Evolutionary conservation across 2,888 invertebrate genomes (phyloP).

Genomic region (Chaitophorus viminalis): DNA sequence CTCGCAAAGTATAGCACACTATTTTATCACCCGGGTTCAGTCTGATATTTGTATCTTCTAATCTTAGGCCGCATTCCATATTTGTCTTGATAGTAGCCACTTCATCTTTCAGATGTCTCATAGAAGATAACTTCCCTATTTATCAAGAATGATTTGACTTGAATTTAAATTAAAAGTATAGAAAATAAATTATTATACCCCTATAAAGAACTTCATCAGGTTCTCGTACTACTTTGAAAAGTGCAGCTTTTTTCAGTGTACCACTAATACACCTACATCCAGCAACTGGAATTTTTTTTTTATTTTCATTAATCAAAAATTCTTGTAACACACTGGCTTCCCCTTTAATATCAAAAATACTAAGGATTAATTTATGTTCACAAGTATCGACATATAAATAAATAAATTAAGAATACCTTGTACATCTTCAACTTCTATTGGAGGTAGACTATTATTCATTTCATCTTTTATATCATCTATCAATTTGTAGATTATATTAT

Average conservation of each 20-base stretch:
- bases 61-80: conserved; percentile 87
- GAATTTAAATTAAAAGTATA: conserved; percentile 4
- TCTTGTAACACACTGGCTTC: conserved; percentile 87
- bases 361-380: neutral
- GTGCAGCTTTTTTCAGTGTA: conserved; percentile 74
- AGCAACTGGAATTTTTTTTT: conserved; percentile 85
- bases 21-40: conserved; percentile 82
- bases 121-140: conserved; percentile 78
- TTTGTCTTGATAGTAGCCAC: conserved; percentile 84
- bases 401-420: conserved; percentile 71
- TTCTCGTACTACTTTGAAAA: conserved; percentile 77
- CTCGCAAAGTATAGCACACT: conserved; percentile 78
- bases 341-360: conserved; percentile 69
- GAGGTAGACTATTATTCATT: conserved; percentile 79
- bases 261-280: conserved; percentile 89
- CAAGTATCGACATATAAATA: neutral
- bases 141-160: conserved; percentile 63
- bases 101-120: conserved; percentile 91
- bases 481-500: conserved; percentile 93
- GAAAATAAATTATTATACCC: conserved; percentile 31
- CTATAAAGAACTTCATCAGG: conserved; percentile 66
- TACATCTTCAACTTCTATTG: conserved; percentile 78
- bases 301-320: conserved; percentile 82
- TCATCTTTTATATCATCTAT: conserved; percentile 88
- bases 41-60: conserved; percentile 74